Evolutionary conservation across 2,113 vertebrate species (phyloP).

Genomic region (Corythornis madagascariensis): DNA sequence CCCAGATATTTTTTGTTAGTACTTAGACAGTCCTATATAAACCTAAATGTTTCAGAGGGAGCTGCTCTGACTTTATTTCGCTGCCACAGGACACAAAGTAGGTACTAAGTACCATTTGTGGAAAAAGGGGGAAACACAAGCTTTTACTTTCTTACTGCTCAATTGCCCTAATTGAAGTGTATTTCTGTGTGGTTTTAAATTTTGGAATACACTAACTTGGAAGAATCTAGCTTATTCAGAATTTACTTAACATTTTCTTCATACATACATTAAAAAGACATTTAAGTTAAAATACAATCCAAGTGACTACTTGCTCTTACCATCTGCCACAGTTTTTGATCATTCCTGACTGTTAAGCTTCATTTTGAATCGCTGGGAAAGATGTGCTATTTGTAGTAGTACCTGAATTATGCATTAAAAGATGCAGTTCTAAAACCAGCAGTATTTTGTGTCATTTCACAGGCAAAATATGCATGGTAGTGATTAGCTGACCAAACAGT

Average conservation of each 20-base stretch:
- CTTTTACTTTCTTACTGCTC: neutral
- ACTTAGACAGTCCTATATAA: neutral
- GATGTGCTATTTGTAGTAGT: neutral
- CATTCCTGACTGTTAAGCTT: neutral
- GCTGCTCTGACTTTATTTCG: neutral
- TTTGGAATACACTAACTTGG: neutral
- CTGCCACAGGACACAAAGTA: neutral
- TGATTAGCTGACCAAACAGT: conserved; percentile 27
- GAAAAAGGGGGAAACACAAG: neutral
- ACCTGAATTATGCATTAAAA: conserved; percentile 12
- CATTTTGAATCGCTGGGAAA: neutral
- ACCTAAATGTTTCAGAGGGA: neutral
- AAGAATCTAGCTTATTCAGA: neutral
- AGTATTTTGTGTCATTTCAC: neutral
- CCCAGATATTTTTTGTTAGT: neutral
- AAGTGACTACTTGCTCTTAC: neutral
- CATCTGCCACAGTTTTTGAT: neutral
- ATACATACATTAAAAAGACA: neutral
- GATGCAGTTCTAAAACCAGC: neutral
- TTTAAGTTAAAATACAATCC: neutral
- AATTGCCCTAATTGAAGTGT: neutral
- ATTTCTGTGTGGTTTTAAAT: neutral
- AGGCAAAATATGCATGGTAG: neutral
- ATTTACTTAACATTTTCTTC: neutral
- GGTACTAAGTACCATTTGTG: neutral